phyloP scores from a whole-genome alignment of 2,113 vertebrate genomes.

The Seriola quinqueradiata region DNA sequence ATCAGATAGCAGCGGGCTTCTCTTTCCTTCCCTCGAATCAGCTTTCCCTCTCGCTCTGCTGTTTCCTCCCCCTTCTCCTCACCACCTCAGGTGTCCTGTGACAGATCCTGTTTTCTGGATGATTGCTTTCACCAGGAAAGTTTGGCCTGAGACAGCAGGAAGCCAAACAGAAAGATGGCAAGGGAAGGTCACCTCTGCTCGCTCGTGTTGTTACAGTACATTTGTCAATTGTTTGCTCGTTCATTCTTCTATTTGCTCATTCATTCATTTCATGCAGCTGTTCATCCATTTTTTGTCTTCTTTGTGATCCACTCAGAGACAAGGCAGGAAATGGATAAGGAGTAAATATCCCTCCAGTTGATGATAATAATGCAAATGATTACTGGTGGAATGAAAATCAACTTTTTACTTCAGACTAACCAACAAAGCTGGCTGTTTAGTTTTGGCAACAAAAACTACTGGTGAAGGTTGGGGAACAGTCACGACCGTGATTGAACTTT shows the following conservation, averaged over 20 bases:
- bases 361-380: no score
- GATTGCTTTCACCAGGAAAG: slow-evolving; percentile 14
- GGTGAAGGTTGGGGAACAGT: no score
- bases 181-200: not conserved
- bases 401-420: no score
- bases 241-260: slow-evolving; percentile 3
- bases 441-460: no score
- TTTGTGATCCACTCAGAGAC: not conserved
- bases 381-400: no score
- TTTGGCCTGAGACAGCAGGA: slow-evolving; percentile 7
- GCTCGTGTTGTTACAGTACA: not conserved
- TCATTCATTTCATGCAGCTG: not conserved
- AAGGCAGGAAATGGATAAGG: not conserved
- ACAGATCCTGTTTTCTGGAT: slow-evolving; percentile 56
- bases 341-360: no score
- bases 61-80: slow-evolving; percentile 26
- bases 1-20: slow-evolving; percentile 25
- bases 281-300: not conserved
- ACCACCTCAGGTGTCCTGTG: slow-evolving; percentile 52
- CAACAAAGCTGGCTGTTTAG: no score
- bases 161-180: slow-evolving; percentile 7
- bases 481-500: no score
- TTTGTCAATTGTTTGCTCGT: not conserved
- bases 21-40: slow-evolving; percentile 45
- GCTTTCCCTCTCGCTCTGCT: slow-evolving; percentile 12